These are phyloP conservation scores for Drosophila maculinotata DNA, from an alignment of 2,888 invertebrate species.

Conservation along the genomic window DNA sequence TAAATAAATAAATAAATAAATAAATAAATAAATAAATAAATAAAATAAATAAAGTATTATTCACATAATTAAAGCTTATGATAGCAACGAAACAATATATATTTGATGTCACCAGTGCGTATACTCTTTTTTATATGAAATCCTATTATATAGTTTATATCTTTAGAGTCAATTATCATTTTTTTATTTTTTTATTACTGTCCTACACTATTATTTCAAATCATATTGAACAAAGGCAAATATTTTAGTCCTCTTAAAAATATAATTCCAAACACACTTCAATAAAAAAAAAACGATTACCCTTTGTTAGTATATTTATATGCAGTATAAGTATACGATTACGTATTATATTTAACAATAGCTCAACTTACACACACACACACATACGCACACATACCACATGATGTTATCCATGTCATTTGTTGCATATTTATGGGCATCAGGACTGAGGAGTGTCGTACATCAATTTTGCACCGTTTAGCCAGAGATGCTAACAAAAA, in stretches of 20 bases:
- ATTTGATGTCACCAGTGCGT: no score
- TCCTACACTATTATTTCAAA: neutral
- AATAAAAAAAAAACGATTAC: neutral
- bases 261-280: neutral
- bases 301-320: neutral
- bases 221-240: neutral
- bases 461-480: constrained; percentile 51
- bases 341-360: constrained; percentile 4
- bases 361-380: constrained; percentile 2
- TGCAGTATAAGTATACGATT: constrained; percentile 1
- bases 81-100: no score
- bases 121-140: no score
- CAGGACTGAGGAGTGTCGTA: constrained; percentile 21
- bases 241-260: neutral
- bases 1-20: no score
- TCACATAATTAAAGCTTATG: no score
- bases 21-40: no score
- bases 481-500: constrained; percentile 15
- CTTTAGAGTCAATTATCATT: neutral
- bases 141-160: no score
- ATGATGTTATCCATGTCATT: constrained; percentile 20
- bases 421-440: constrained; percentile 30
- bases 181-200: neutral
- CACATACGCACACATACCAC: constrained; percentile 9
- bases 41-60: no score